phyloP scores from a whole-genome alignment of 2,113 vertebrate genomes.

The Passer montanus region DNA sequence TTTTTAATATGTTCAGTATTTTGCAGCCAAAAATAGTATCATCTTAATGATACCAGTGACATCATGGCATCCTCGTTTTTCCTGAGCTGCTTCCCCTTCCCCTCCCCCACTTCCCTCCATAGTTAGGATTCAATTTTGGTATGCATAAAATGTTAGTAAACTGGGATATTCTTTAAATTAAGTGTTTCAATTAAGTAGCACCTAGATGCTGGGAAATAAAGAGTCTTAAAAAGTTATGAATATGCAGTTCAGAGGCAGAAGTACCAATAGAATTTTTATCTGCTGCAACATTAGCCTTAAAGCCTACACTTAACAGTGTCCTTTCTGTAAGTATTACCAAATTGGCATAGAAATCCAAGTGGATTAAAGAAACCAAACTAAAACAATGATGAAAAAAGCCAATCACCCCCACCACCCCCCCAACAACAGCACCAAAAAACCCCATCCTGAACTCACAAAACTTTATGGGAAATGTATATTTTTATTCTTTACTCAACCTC shows the following conservation, averaged over 20 bases:
- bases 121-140: neutral
- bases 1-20: neutral
- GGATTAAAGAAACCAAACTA: neutral
- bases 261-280: neutral
- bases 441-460: neutral
- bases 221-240: neutral
- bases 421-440: neutral
- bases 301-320: neutral
- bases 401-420: accelerated
- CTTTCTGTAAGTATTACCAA: neutral
- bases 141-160: neutral
- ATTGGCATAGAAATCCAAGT: neutral
- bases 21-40: neutral
- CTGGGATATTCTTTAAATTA: neutral
- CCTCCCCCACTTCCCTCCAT: accelerated
- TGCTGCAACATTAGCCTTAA: neutral
- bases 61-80: neutral
- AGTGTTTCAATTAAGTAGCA: neutral
- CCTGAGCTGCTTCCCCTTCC: neutral
- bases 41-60: neutral
- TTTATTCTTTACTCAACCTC: neutral
- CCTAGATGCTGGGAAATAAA: neutral
- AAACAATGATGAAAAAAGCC: neutral
- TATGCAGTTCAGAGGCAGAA: neutral
- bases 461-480: neutral